Evolutionary conservation across 2,113 vertebrate species (phyloP), one percentile per base, ranked within the genome.

Genomic region (Ursus arctos): DNA sequence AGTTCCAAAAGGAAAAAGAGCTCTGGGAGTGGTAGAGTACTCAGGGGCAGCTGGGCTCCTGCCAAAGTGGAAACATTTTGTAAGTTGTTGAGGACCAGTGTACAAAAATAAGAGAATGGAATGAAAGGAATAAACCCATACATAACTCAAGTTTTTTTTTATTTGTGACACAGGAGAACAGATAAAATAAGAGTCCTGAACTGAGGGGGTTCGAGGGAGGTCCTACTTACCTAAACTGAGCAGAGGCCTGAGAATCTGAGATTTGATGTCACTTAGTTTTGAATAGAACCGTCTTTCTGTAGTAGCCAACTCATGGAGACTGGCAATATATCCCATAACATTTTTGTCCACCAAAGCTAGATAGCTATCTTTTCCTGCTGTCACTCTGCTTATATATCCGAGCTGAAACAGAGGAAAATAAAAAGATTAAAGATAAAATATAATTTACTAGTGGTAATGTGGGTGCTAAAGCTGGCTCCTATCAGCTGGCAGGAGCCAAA

Each of bases 261-360:
- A 99, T 98, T 99, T 99, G 95, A 99, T 97, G 95, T 98, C 99
- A 9, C 99, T 99, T 97, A 99, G 99, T 98, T 98, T 99, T 98
- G 98, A 99, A 99, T 99, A 99, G 99, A 99, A 99, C 96, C 98
- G 99, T 98, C 99, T 99, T 98, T 99, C 99, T 0, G 99, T 99
- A 8, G 99, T 98, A 6, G 99, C 99, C 98, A 99, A 98, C 98
- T 99, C 99, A 40, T 99, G 99, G 55, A 99, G 99, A 98, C 99
- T 99, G 98, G 99, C 99, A 47, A 99, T 99, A 98, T 99, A 99
- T 89, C 99, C 99, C 99, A 99, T 99, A 86, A 99, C 98, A 21
- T 99, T 99, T 96, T 98, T 99, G 98, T 99, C 99, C 5, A 99
- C 99, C 86, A 99, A 98, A 19, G 99, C 99, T 76, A 99, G 98